phyloP scores from a whole-genome alignment of 2,113 vertebrate genomes.

The Passer montanus region DNA sequence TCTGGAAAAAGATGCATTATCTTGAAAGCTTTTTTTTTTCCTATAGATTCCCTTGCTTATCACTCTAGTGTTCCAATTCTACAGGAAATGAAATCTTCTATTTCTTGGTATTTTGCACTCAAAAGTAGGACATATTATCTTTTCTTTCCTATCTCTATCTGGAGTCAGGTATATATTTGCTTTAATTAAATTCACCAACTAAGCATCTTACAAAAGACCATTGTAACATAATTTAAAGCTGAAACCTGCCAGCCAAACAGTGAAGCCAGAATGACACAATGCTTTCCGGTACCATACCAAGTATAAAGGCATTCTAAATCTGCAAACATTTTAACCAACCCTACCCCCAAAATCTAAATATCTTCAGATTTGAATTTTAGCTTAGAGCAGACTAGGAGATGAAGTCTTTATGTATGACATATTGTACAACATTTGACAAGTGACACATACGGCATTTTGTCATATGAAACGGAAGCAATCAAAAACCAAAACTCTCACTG shows the following conservation, averaged over 20 bases:
- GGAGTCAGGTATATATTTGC: constrained; percentile 32
- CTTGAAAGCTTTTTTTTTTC: neutral
- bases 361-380: neutral
- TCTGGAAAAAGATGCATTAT: neutral
- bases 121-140: constrained; percentile 23
- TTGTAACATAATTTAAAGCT: neutral
- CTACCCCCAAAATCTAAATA: neutral
- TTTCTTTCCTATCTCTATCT: constrained; percentile 38
- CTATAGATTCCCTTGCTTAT: neutral
- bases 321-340: neutral
- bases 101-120: constrained; percentile 13
- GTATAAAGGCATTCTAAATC: constrained; percentile 12
- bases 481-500: neutral
- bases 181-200: constrained; percentile 40
- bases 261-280: neutral
- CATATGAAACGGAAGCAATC: neutral
- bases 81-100: neutral
- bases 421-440: neutral
- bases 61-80: neutral
- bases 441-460: neutral
- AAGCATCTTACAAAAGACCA: constrained; percentile 3
- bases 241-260: constrained; percentile 1
- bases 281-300: neutral
- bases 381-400: neutral
- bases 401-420: neutral